Evolutionary conservation across 1,140 invertebrate species (phyloP), one percentile per base, ranked within the genome.

Genomic region (Scylla paramamosain): DNA sequence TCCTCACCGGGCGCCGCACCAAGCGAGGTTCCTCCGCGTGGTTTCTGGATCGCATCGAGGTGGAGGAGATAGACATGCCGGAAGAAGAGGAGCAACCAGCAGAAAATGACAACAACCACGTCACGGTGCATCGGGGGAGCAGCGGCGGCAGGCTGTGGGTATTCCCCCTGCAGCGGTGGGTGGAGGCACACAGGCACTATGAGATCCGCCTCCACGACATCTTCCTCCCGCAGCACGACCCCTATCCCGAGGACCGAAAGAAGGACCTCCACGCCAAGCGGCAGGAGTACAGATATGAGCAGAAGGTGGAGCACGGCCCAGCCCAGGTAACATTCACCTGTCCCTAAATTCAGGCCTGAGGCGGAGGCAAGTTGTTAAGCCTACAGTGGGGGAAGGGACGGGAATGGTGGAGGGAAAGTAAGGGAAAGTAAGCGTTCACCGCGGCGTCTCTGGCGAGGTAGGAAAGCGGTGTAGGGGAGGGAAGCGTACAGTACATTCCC

Each of bases 111-210:
- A 28, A 16, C 12, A 46, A 87, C 28, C 12, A 20, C 14, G 39
- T 32, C 45, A 95, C 90, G 12, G 91, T 88, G 25, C 94, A 95
- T 48, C 83, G 12, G 20, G 48, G 90, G 7, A 31, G 25, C 4
- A 39, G n/a, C 20, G 94, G 94, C 7, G 94, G 91, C 16, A 28
- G 48, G n/a, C 90, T 95, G 29, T 95, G 94, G 94, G 96, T 97
- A 28, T 97, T 97, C 95, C 97, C 97, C 7, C 96, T 97, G 2
- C 97, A 97, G 88, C 96, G 97, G 28, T 97, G 97, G 97, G 97
- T 97, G 84, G 96, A 96, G 88, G 92, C 97, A 2, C 93, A 97
- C 82, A 96, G 96, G 39, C 96, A 96, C 46, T 97, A 97, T 95
- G 94, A 96, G 20, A 97, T 97, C 59, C 93, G 96, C 39, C 96